Base-by-base conservation (phyloP, 2,113 vertebrate species). In the Monarcha castaneiventris region DNA sequence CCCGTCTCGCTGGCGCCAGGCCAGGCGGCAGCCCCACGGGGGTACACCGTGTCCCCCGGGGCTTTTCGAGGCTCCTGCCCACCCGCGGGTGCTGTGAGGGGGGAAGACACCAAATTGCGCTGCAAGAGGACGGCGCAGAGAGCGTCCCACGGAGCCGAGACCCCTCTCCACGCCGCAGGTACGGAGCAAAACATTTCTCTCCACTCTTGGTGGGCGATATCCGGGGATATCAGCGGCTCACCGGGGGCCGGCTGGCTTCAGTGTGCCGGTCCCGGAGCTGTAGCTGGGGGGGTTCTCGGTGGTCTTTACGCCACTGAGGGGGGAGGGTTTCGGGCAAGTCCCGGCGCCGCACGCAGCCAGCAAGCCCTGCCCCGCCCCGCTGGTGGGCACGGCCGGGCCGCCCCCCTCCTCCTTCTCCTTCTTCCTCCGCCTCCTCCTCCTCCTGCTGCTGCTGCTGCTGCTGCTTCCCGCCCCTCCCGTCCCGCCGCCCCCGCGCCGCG, bases 81-180 rank as follows among this genome's bases (percentile, higher is more conserved):
- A 11, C 48, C 66, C 26, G 5, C 5, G 37, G 41, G 16, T n/a
- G 52, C 77, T 32, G 37, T 5, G 33, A 26, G 0, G 10, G 30
- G 37, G 7, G 37, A 6, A 11, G 0, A 25, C 26, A 13, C 4
- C 2, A 69, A 8, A 4, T 25, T 39, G 33, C 10, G 32, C n/a
- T 35, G 72, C 76, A 48, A 18, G 11, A 59, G 51, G 26, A 63
- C 11, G 11, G n/a, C 46, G 55, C 43, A 6, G 25, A 49, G 18
- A 32, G n/a, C 0, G 55, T 33, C 32, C 61, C 32, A 29, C 2
- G 5, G 33, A 54, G 39, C 46, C 10, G 10, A n/a, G 26, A 67
- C 43, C 21, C 33, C 37, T 35, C 29, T 54, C 9, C n/a, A 4
- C 27, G 41, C 64, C 7, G 6, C 46, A 18, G 62, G n/a, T 33